Evolutionary conservation across 2,113 vertebrate species (phyloP), one percentile per base, ranked within the genome.

Genomic region (Nothocercus julius): DNA sequence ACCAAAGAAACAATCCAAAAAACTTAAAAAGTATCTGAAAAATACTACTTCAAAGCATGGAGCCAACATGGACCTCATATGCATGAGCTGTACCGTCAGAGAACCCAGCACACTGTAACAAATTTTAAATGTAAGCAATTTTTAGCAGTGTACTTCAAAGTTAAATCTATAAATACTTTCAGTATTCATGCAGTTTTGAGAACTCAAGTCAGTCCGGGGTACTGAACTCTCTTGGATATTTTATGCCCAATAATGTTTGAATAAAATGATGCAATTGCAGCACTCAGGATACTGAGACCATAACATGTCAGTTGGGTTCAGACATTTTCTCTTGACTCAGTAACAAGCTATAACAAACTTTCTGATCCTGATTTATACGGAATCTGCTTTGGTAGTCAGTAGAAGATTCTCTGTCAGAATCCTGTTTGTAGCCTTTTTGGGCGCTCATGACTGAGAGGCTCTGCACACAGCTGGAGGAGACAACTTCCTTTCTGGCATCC

Each of bases 11-110:
- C 30, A 82, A 18, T 5, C 0, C 40, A 58, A n/a, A 7, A 49
- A 34, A 3, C 76, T 42, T 49, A 49, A 24, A 49, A 36, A 49
- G 51, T 49, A 89, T 83, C 54, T 58, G 54, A 62, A 70, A 77
- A 74, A 74, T 53, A 62, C 54, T 61, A 28, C 18, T 89, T 80
- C 36, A 80, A 92, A 87, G 62, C 44, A 69, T 0, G 20, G n/a
- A 87, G 40, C 11, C 67, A 92, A 36, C 32, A 21, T 42, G 38
- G 38, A 45, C 70, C 20, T 83, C 17, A 30, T 7, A n/a, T 18
- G 73, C 8, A 32, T 20, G 4, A 4, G 34, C 75, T 0, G 7
- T 7, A 68, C 0, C 0, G 61, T 24, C 34, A 89, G 54, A 66
- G 19, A 87, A 68, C 72, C 14, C 32, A 73, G 49, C 15, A 64